phyloP scores from a whole-genome alignment of 2,888 invertebrate genomes.

The Tineola bisselliella region DNA sequence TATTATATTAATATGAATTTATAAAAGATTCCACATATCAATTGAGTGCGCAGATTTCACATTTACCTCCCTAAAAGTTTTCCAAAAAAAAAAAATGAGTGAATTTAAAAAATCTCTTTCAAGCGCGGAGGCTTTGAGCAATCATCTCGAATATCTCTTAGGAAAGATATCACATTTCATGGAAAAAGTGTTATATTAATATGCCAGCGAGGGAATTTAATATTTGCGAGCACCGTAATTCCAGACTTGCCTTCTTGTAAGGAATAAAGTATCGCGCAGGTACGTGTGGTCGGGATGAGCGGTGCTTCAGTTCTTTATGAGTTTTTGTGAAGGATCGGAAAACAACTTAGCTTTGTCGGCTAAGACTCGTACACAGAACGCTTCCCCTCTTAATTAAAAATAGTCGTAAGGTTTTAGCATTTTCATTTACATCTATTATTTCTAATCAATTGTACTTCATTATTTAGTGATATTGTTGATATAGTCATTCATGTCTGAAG shows the following conservation, averaged over 20 bases:
- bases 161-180: slow-evolving; percentile 26
- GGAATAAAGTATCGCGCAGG: slow-evolving; percentile 23
- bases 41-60: neutral
- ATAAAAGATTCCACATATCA: too few relatives aligned
- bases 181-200: slow-evolving; percentile 46
- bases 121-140: slow-evolving; percentile 33
- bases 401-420: neutral
- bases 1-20: too few relatives aligned
- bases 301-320: slow-evolving; percentile 33
- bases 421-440: too few relatives aligned
- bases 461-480: too few relatives aligned
- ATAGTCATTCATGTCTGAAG: too few relatives aligned
- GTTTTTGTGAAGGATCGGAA: slow-evolving; percentile 25
- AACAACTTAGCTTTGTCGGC: slow-evolving; percentile 8
- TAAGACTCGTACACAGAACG: neutral
- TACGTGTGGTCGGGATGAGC: slow-evolving; percentile 19
- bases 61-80: neutral
- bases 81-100: neutral
- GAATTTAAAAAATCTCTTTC: neutral
- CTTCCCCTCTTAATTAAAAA: neutral
- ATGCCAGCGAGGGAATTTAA: slow-evolving; percentile 43
- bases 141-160: slow-evolving; percentile 31
- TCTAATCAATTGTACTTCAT: too few relatives aligned
- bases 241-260: slow-evolving; percentile 37
- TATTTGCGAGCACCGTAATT: slow-evolving; percentile 35